These are phyloP conservation scores for Callionymus lyra DNA, from an alignment of 2,113 vertebrate species.

Conservation along the genomic window DNA sequence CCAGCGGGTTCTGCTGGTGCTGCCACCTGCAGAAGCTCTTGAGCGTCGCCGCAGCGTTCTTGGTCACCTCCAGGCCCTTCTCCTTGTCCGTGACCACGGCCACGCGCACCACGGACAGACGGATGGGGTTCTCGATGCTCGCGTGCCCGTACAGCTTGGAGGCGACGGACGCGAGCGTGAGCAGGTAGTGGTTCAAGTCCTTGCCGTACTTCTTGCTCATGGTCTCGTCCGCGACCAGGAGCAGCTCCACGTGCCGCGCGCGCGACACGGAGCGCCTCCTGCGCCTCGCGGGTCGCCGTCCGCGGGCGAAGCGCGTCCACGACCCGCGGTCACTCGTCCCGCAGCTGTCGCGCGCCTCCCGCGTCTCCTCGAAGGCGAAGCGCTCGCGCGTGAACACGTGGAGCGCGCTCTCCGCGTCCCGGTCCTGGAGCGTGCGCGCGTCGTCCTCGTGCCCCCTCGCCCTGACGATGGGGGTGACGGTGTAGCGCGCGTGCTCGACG, in stretches of 20 bases:
- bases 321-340: slow-evolving; percentile 52
- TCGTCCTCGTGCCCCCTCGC: slow-evolving; percentile 51
- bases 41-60: slow-evolving; percentile 88
- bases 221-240: slow-evolving; percentile 87
- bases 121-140: slow-evolving; percentile 95
- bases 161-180: slow-evolving; percentile 89
- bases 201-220: slow-evolving; percentile 87
- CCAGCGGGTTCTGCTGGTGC: slow-evolving; percentile 88
- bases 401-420: slow-evolving; percentile 59
- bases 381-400: slow-evolving; percentile 76
- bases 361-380: slow-evolving; percentile 78
- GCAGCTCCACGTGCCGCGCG: slow-evolving; percentile 89
- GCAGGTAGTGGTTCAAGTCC: slow-evolving; percentile 86
- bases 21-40: slow-evolving; percentile 99
- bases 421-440: slow-evolving; percentile 71
- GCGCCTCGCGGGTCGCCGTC: slow-evolving; percentile 26
- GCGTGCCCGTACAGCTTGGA: slow-evolving; percentile 89
- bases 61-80: slow-evolving; percentile 80
- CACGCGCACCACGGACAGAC: slow-evolving; percentile 86
- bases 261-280: slow-evolving; percentile 78
- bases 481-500: slow-evolving; percentile 76
- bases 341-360: slow-evolving; percentile 51
- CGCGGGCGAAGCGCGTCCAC: slow-evolving; percentile 13
- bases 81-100: slow-evolving; percentile 74
- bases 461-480: slow-evolving; percentile 67